phyloP scores from a whole-genome alignment of 1,140 invertebrate genomes.

The Ceratina japonica region DNA sequence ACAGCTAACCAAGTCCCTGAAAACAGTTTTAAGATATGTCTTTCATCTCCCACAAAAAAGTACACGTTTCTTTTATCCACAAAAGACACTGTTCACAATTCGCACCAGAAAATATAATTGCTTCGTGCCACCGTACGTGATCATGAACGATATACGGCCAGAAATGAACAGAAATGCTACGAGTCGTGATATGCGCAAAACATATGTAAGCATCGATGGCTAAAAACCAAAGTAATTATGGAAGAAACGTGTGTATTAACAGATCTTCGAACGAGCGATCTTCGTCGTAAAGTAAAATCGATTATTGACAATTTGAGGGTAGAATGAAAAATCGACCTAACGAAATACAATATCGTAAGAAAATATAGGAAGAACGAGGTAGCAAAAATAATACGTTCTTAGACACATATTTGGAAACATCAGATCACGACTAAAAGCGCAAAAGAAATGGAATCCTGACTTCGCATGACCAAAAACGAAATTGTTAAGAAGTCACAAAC shows the following conservation, averaged over 20 bases:
- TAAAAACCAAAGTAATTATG: not conserved
- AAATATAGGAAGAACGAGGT: constrained; percentile 30
- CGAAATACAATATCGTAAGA: not conserved
- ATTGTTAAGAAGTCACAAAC: constrained; percentile 25
- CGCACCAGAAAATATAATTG: not conserved
- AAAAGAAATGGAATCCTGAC: constrained; percentile 28
- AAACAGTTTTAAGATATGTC: constrained; percentile 60
- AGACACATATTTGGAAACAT: constrained; percentile 21
- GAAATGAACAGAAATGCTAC: not conserved
- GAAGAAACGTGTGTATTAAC: not conserved
- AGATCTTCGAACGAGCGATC: not conserved
- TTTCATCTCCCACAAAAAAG: constrained; percentile 36
- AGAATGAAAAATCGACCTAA: not conserved
- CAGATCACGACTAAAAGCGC: constrained; percentile 23
- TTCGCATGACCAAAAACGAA: constrained; percentile 14
- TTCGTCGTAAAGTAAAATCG: not conserved
- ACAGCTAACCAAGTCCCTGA: constrained; percentile 69
- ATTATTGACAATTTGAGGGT: not conserved
- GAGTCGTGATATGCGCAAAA: not conserved
- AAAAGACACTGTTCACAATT: not conserved
- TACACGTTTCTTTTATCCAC: not conserved
- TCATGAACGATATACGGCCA: not conserved
- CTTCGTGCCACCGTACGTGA: not conserved
- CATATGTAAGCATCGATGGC: not conserved
- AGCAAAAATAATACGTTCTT: constrained; percentile 29